These are phyloP conservation scores for Heliconius hortense DNA, from an alignment of 2,888 invertebrate genomes.

Conservation along the genomic window DNA sequence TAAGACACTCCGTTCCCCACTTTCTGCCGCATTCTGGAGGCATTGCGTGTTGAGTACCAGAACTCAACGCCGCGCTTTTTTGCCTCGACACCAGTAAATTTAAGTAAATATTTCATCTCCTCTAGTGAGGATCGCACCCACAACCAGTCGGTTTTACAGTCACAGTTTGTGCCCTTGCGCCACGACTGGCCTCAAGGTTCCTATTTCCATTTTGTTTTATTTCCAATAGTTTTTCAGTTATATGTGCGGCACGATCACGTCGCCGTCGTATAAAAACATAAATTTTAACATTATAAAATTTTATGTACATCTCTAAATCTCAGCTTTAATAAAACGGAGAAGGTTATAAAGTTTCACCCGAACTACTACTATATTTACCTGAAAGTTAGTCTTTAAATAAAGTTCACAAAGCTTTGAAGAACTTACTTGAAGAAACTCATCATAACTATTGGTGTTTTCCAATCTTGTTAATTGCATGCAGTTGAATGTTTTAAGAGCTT, in stretches of 20 bases:
- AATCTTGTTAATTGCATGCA: conserved; percentile 1
- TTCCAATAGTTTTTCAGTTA: background rate
- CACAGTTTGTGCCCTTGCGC: too few species aligned
- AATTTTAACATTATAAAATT: background rate
- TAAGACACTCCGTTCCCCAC: too few species aligned
- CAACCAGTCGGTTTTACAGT: too few species aligned
- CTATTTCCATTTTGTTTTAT: background rate
- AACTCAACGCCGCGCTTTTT: too few species aligned
- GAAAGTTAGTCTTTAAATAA: conserved; percentile 3
- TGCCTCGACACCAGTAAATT: too few species aligned
- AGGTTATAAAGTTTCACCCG: background rate
- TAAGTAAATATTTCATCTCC: too few species aligned
- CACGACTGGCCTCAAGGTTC: background rate
- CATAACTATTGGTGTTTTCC: background rate
- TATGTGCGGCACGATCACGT: background rate
- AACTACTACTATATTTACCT: conserved; percentile 3
- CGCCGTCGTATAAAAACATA: background rate
- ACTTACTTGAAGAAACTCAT: conserved; percentile 2
- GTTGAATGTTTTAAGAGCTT: background rate
- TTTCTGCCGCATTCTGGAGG: too few species aligned
- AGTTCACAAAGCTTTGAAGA: conserved; percentile 12
- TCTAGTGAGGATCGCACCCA: too few species aligned
- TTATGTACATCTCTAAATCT: background rate
- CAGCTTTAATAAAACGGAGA: background rate
- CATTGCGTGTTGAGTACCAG: too few species aligned